Evolutionary conservation across 2,113 vertebrate genomes (phyloP), one percentile per base, ranked within the genome.

Genomic region (Propithecus coquereli): DNA sequence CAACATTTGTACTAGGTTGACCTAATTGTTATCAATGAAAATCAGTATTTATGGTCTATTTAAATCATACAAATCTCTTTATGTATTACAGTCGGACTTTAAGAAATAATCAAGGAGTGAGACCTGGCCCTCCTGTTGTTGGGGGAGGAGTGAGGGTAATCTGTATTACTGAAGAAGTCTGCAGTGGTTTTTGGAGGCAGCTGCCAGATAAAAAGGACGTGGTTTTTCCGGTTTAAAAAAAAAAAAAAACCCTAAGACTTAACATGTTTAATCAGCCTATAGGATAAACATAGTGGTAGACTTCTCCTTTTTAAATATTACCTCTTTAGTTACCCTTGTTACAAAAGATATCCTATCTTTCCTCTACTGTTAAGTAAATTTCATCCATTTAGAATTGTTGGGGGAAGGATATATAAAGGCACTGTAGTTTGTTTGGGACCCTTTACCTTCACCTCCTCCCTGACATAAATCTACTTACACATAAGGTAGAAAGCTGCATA

Each of bases 1-100:
- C 11, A 76, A 16, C n/a, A 17, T 65, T 3, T 81, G 2, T 74
- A 66, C 40, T 66, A 85, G 25, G 30, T 94, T 68, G 52, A 66
- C 30, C n/a, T 87, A 77, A 83, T 77, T 90, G 32, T 90, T 84
- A 47, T 73, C 40, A 85, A 61, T 65, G 90, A 20, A 95, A 71
- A 52, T 92, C 70, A 80, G 32, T 57, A 70, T 90, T 82, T 92
- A 65, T 95, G 40, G 10, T 81, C 87, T 94, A 18, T 87, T 96
- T 84, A 82, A 92, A 79, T 80, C 47, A 65, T 47, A 27, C 43
- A 82, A 34, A 85, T 61, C 34, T 17, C 59, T 81, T 90, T 68
- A 59, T 73, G 5, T 86, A 68, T 94, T 92, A 32, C 34, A 71
- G 4, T 77, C 22, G 54, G 4, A 87, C 23, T 93, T 93, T 83